Conservation (phyloP, 2,113 vertebrate genomes). For the Callithrix jacchus region DNA sequence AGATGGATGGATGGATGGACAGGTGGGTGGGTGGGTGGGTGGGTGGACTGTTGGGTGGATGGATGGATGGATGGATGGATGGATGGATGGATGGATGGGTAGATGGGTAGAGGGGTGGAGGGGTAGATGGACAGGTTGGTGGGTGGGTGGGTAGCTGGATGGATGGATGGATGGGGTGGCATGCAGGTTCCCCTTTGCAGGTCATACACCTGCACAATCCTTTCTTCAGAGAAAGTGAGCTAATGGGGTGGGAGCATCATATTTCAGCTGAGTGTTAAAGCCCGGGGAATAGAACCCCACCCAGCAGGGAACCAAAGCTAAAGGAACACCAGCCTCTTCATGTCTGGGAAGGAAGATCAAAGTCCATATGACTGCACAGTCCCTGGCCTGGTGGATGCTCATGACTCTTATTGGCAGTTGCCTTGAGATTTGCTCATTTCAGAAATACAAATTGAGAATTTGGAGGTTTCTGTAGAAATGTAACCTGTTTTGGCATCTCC, state of each 20-base stretch:
- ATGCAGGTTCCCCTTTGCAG: background rate
- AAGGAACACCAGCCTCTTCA: no score
- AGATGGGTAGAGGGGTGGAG: fast-evolving
- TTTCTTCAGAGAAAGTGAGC: background rate
- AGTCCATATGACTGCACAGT: fast-evolving
- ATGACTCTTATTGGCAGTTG: background rate
- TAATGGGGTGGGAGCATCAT: fast-evolving
- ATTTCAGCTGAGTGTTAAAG: background rate
- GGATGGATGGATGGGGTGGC: background rate
- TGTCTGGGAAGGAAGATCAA: background rate
- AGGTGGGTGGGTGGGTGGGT: fast-evolving
- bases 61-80: fast-evolving
- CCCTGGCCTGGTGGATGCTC: background rate
- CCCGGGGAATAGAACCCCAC: background rate
- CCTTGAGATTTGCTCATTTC: background rate
- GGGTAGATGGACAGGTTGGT: no score
- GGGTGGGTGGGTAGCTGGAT: no score
- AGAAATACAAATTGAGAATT: background rate
- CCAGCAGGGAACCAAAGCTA: background rate
- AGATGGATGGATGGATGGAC: fast-evolving
- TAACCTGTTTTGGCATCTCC: background rate
- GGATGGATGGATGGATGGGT: fast-evolving
- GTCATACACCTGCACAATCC: no score
- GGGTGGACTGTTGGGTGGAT: fast-evolving
- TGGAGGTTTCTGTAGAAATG: no score